Evolutionary conservation across 2,888 invertebrate genomes (phyloP).

Genomic region (Gari tellinella): DNA sequence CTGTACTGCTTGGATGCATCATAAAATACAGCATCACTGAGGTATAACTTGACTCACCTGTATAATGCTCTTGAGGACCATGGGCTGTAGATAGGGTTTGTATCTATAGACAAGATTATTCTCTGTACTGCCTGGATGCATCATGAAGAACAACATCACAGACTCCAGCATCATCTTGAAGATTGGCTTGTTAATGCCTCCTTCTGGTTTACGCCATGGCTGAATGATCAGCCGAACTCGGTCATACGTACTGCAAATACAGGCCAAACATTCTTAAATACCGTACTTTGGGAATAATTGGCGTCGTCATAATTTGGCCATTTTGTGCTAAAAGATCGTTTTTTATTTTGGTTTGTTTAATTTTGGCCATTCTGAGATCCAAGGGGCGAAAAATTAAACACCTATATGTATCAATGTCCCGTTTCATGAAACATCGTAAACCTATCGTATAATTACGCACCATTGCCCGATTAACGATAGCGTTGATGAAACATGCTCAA

Average conservation of each 20-base stretch:
- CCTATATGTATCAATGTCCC: too few species aligned
- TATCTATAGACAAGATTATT: constrained; percentile 87
- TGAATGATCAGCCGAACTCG: constrained; percentile 83
- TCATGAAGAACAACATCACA: constrained; percentile 88
- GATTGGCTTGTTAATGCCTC: constrained; percentile 88
- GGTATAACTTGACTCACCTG: constrained; percentile 86
- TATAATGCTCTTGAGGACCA: constrained; percentile 87
- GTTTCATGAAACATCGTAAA: too few species aligned
- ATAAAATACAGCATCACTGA: constrained; percentile 89
- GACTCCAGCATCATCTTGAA: constrained; percentile 89
- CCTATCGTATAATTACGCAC: too few species aligned
- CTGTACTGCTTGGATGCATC: constrained; percentile 87
- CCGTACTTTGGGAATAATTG: too few species aligned
- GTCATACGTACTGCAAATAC: constrained; percentile 69
- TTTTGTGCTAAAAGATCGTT: too few species aligned
- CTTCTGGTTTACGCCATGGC: constrained; percentile 92
- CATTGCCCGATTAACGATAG: too few species aligned
- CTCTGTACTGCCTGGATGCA: constrained; percentile 87
- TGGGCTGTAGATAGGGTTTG: constrained; percentile 88
- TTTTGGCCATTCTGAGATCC: too few species aligned
- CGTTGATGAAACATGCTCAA: too few species aligned
- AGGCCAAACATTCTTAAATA: too few species aligned
- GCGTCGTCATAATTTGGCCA: too few species aligned
- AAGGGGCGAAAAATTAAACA: too few species aligned
- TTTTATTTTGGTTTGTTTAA: too few species aligned